Conservation (phyloP, 2,797 vertebrate species). For the Allobates femoralis region DNA sequence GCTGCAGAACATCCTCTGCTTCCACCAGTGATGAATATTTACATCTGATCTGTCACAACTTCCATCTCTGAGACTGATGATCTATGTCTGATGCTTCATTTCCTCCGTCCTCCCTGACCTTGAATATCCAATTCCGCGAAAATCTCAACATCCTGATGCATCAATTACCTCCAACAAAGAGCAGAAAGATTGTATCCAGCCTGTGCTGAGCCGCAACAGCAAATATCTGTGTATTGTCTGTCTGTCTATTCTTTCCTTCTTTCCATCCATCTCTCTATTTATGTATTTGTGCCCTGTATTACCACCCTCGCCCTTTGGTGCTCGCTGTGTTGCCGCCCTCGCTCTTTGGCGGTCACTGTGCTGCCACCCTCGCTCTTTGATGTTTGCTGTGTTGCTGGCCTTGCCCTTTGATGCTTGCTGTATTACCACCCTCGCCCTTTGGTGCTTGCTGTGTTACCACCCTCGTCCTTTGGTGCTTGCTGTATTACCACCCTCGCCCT, state of each 20-base stretch:
- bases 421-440: too few species aligned
- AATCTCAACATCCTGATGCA: neutral
- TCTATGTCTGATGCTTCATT: constrained; percentile 16
- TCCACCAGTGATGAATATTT: neutral
- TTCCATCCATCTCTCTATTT: neutral
- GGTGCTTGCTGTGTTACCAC: too few species aligned
- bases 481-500: too few species aligned
- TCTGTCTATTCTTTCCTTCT: constrained; percentile 1
- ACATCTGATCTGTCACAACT: constrained; percentile 1
- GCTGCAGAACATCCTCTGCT: neutral
- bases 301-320: too few species aligned
- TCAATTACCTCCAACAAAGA: constrained; percentile 10
- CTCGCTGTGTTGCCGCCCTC: too few species aligned
- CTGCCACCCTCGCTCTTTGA: too few species aligned
- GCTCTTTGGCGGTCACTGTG: too few species aligned
- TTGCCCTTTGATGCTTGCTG: too few species aligned
- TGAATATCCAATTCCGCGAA: neutral
- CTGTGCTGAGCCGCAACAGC: neutral
- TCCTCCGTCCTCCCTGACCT: constrained; percentile 20
- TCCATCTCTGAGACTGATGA: constrained; percentile 13
- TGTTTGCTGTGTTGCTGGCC: too few species aligned
- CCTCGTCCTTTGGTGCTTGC: too few species aligned
- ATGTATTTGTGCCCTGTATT: too few species aligned
- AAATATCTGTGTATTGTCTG: neutral
- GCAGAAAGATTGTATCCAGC: neutral